Evolutionary conservation across 2,888 invertebrate genomes (phyloP), one percentile per base, ranked within the genome.

Genomic region (Parascotia fuliginaria): DNA sequence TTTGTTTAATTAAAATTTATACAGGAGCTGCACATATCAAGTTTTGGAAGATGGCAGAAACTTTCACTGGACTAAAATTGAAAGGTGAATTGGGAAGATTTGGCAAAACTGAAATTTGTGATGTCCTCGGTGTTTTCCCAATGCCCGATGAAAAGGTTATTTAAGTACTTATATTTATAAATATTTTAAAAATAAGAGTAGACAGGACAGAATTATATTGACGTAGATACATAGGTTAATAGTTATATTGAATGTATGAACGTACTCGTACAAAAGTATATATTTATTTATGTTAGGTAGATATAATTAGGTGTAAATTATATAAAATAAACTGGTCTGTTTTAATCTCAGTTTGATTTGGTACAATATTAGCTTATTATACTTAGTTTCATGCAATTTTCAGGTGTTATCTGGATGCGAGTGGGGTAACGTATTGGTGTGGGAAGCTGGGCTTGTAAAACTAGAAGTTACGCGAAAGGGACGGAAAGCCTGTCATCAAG

Each of bases 41-140:
- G 82, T 97, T 97, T 85, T 98, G 98, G 98, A 98, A 97, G 92
- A 98, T 98, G 96, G 95, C 96, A 0, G 82, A 93, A 58, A 98
- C 98, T 0, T 98, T 98, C 75, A 98, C 98, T 0, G 98, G 98
- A 0, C 86, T 98, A 0, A 98, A 98, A 83, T 87, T 98, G 5
- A 95, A 97, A 83, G 97, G 97, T 0, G 95, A 96, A 72, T 82
- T 97, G n/a, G 98, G 98, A 0, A 93, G 97, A 74, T 98, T 98
- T 81, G 98, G 98, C 0, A 97, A 97, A 86, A 98, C 97, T 0
- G 97, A 98, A 83, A 97, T 97, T 64, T 97, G 97, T 31, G 97
- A 98, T 77, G 96, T 98, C 9, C 93, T 96, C 42, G 97, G 97
- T 0, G 94, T 96, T 44, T 95, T 95, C 71, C 96, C 97, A 53